Base-by-base conservation (phyloP, 1,140 invertebrate species). In the Vollenhovia emeryi region DNA sequence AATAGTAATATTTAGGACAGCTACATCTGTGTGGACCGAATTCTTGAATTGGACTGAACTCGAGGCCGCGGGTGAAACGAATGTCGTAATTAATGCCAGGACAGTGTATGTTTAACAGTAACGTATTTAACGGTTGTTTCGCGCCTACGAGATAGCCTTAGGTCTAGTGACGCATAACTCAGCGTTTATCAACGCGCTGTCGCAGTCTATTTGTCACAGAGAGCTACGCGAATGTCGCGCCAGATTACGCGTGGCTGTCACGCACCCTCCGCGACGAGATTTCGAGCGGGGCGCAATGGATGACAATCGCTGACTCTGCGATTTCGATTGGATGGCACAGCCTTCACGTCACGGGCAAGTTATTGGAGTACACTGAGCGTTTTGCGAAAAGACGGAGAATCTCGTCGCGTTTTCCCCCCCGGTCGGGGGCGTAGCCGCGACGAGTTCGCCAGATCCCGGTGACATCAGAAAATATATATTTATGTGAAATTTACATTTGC, bases 221-320 rank as follows among this genome's bases (percentile, higher is more conserved):
- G 71, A 71, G 73, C 80, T 68, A 85, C 43, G 78, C 60, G 36
- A 60, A 45, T 52, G 87, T 88, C 87, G 87, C 66, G 43, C 60
- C 50, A 73, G 68, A 88, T 88, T 87, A 87, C 84, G 66, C 86
- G 43, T 59, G n/a, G 68, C 86, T 86, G 85, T 83, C 86, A 71
- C 43, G 52, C 59, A 36, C 85, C 43, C 59, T 40, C 24, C 40
- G 68, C 85, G 50, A 66, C 55, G 79, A 84, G 73, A 87, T 87
- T 86, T 84, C 85, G 50, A 84, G 69, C 33, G 85, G 83, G 33
- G 33, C 57, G 64, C 55, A 48, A 50, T 33, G 66, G 86, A 87
- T 84, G 87, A 85, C 86, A 88, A 87, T 88, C 55, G 86, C 80
- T 71, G 79, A 88, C 57, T 75, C 73, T 24, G 21, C 73, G 73